Percentiles rank a stretch among this genome's conserved stretches.
Evolutionary conservation across 2,888 invertebrate species (phyloP).

Genomic region (Fragum sueziense): DNA sequence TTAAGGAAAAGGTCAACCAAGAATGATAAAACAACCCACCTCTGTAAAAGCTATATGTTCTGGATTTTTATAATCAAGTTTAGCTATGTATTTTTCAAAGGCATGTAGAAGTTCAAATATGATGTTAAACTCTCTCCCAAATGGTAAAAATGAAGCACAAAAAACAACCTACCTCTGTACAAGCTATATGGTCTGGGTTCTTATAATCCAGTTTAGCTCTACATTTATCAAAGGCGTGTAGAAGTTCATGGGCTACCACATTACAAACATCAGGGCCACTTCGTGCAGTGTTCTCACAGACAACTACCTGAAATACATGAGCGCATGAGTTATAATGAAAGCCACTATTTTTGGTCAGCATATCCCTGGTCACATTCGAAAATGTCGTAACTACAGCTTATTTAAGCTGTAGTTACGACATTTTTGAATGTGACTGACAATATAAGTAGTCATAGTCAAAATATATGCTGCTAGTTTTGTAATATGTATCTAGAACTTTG

Average conservation of each 20-base stretch:
- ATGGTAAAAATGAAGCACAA: not conserved
- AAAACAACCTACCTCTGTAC: slow-evolving; percentile 87
- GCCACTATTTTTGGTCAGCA: too few species aligned
- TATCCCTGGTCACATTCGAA: too few species aligned
- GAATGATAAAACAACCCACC: slow-evolving; percentile 75
- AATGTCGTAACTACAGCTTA: too few species aligned
- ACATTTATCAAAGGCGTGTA: slow-evolving; percentile 98
- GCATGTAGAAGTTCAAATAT: slow-evolving; percentile 98
- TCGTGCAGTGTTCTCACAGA: slow-evolving; percentile 92
- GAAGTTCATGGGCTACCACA: slow-evolving; percentile 94
- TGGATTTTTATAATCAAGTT: slow-evolving; percentile 93
- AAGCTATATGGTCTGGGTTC: slow-evolving; percentile 95
- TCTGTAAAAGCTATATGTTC: slow-evolving; percentile 98
- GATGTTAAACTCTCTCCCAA: too few species aligned
- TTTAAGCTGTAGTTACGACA: too few species aligned
- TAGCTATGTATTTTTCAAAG: slow-evolving; percentile 95
- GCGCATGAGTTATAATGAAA: not conserved
- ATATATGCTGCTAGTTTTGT: too few species aligned
- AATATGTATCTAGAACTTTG: too few species aligned
- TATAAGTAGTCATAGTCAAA: too few species aligned
- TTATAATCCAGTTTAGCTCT: slow-evolving; percentile 93
- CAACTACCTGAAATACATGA: slow-evolving; percentile 87
- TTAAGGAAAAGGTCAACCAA: too few species aligned
- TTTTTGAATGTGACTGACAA: too few species aligned
- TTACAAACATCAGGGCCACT: slow-evolving; percentile 70